Percentiles rank a stretch among this genome's conserved stretches.
These are phyloP conservation scores for Zosterops borbonicus DNA, from an alignment of 2,113 vertebrate genomes.

Conservation along the genomic window DNA sequence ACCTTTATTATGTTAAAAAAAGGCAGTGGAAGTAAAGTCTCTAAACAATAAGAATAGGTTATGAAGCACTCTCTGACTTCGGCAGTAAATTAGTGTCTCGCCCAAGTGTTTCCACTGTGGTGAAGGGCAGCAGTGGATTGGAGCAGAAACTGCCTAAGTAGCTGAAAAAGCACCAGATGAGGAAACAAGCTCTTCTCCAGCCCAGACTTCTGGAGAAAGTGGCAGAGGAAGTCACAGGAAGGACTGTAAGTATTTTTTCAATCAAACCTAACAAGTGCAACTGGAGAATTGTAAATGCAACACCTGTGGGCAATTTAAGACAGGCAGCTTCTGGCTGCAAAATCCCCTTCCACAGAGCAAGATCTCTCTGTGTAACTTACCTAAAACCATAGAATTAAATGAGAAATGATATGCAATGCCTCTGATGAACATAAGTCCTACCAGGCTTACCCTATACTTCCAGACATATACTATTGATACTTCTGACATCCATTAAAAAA, in stretches of 20 bases:
- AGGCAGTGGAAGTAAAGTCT: not conserved
- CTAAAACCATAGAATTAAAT: not conserved
- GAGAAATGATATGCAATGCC: not conserved
- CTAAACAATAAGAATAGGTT: not conserved
- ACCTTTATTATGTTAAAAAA: not conserved
- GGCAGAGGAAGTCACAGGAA: not conserved
- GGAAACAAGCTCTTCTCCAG: not conserved
- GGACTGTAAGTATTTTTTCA: not conserved
- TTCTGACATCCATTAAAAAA: not conserved
- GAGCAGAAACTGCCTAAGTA: not conserved
- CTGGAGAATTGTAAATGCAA: not conserved
- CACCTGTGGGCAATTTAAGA: not conserved
- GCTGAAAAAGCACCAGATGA: not conserved
- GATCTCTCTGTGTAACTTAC: not conserved
- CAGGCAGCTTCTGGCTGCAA: not conserved
- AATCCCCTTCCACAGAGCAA: not conserved
- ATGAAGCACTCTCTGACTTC: not conserved
- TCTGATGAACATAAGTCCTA: not conserved
- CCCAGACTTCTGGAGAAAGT: not conserved
- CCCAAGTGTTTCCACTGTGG: not conserved
- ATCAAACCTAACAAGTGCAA: not conserved
- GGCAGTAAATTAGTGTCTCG: not conserved
- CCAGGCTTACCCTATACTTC: not conserved
- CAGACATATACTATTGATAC: not conserved
- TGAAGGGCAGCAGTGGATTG: not conserved